Percentiles rank a stretch among this genome's conserved stretches.
phyloP scores from a whole-genome alignment of 2,113 vertebrate species.

The Xiphorhynchus elegans region DNA sequence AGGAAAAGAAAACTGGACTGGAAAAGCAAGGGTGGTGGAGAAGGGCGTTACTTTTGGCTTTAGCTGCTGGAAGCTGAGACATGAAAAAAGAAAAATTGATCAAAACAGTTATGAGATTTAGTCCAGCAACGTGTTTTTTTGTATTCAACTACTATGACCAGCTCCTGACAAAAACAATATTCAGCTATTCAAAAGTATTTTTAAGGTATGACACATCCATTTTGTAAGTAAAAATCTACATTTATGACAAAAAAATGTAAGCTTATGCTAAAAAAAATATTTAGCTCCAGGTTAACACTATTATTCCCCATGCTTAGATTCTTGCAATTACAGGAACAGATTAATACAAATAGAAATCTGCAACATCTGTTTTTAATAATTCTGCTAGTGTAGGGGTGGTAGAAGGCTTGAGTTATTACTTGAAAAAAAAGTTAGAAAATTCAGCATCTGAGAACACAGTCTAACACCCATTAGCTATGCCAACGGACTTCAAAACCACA shows the following conservation, averaged over 20 bases:
- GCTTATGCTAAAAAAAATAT: neutral
- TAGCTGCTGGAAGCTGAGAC: neutral
- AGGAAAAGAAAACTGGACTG: neutral
- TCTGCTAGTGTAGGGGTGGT: neutral
- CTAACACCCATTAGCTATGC: constrained; percentile 56
- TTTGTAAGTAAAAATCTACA: neutral
- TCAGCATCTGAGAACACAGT: constrained; percentile 33
- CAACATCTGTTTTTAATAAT: constrained; percentile 61
- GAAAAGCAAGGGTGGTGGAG: neutral
- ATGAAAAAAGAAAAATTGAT: neutral
- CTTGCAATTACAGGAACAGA: constrained; percentile 44
- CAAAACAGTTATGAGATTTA: neutral
- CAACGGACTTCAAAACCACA: constrained; percentile 58
- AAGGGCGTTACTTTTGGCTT: neutral
- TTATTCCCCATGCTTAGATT: neutral
- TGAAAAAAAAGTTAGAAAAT: constrained; percentile 13
- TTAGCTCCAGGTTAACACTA: constrained; percentile 21
- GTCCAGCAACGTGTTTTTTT: neutral
- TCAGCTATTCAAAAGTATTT: neutral
- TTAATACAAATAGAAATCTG: constrained; percentile 46
- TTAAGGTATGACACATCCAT: neutral
- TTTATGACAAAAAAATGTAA: neutral
- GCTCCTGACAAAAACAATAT: neutral
- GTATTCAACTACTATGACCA: neutral
- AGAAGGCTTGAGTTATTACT: neutral